These are phyloP conservation scores for Saccostrea echinata DNA, from an alignment of 1,140 invertebrate species.

Conservation along the genomic window DNA sequence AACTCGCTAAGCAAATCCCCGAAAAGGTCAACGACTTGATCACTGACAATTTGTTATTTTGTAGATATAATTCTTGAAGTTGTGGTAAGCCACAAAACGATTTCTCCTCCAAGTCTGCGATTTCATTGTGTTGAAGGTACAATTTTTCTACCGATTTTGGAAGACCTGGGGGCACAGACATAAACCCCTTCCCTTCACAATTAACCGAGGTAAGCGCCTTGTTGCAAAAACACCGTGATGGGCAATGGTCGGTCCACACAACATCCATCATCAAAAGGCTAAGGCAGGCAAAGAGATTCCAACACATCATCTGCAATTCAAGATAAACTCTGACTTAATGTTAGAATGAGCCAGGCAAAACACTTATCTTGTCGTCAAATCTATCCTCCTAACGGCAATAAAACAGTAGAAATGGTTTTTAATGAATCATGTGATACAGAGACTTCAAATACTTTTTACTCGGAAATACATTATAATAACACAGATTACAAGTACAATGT, in stretches of 20 bases:
- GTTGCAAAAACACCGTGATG: constrained; percentile 64
- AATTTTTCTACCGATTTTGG: constrained; percentile 63
- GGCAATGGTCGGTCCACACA: constrained; percentile 52
- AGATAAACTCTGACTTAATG: neutral
- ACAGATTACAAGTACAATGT: no score
- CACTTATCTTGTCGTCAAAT: no score
- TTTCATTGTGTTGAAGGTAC: constrained; percentile 64
- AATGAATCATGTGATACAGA: no score
- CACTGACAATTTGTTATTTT: constrained; percentile 55
- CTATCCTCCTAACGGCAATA: no score
- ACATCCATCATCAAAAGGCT: neutral
- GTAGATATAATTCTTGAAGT: constrained; percentile 58
- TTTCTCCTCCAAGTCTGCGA: constrained; percentile 43
- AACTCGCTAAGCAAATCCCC: constrained; percentile 35
- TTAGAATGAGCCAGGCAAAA: no score
- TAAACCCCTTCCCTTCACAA: constrained; percentile 65
- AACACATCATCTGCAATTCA: neutral
- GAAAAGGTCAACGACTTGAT: constrained; percentile 56
- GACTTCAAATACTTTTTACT: no score
- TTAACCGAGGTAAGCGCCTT: constrained; percentile 63
- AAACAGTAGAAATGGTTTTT: no score
- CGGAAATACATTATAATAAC: no score
- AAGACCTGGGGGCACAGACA: constrained; percentile 56
- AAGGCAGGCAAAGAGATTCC: neutral
- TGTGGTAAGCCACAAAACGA: constrained; percentile 53